Percentiles rank a stretch among this genome's conserved stretches.
Conservation (phyloP, 2,113 vertebrate species). For the Tilapia sparmanii region DNA sequence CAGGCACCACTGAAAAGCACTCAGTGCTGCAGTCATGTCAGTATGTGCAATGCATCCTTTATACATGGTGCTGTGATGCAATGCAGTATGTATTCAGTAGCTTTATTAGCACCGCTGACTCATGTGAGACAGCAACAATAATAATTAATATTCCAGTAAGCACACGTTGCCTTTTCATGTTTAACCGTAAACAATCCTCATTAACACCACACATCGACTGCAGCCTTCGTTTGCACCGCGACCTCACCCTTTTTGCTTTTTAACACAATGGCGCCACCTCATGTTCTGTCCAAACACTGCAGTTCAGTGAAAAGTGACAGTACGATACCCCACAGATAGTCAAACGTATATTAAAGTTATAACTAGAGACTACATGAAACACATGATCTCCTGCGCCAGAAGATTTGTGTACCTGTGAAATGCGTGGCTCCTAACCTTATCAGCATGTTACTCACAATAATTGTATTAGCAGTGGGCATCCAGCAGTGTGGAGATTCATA, state of each 20-base stretch:
- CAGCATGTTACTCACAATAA: neutral
- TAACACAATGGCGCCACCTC: conserved; percentile 16
- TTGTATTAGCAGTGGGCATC: neutral
- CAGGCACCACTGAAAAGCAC: neutral
- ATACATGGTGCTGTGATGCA: neutral
- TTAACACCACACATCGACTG: neutral
- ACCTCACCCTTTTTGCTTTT: conserved; percentile 38
- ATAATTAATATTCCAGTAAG: neutral
- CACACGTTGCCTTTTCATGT: neutral
- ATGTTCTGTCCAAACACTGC: neutral
- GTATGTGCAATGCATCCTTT: neutral
- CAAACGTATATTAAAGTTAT: rapidly evolving
- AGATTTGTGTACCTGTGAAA: neutral
- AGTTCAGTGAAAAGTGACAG: neutral
- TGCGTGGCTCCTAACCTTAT: rapidly evolving
- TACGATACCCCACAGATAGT: neutral
- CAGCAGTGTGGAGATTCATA: neutral
- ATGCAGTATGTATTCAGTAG: neutral
- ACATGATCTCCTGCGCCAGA: neutral
- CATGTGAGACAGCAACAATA: neutral
- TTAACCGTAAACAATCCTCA: neutral
- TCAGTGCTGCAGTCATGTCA: neutral
- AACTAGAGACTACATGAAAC: rapidly evolving
- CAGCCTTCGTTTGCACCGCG: neutral
- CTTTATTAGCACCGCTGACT: rapidly evolving